Evolutionary conservation across 2,888 invertebrate genomes (phyloP).

Genomic region (Argynnis bischoffii): DNA sequence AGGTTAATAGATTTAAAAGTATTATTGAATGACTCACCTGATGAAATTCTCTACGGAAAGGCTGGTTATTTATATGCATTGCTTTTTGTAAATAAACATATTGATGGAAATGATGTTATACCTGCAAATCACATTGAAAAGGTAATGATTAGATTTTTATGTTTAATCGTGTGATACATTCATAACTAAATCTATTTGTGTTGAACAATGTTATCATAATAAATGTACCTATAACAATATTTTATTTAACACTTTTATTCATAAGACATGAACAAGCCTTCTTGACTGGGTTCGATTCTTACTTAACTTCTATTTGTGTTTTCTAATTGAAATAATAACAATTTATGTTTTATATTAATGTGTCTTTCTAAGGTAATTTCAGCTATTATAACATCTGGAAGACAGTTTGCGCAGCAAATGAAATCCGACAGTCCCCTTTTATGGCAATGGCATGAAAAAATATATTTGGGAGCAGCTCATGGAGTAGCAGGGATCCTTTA

Average conservation of each 20-base stretch:
- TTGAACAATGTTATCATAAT: too few relatives aligned
- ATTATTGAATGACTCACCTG: slow-evolving; percentile 83
- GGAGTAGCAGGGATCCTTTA: slow-evolving; percentile 93
- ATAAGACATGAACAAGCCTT: too few relatives aligned
- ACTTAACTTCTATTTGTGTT: too few relatives aligned
- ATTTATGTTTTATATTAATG: slow-evolving; percentile 4
- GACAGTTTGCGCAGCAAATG: slow-evolving; percentile 78
- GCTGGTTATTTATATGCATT: slow-evolving; percentile 91
- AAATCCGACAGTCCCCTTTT: slow-evolving; percentile 85
- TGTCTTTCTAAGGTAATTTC: slow-evolving; percentile 81
- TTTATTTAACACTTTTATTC: too few relatives aligned
- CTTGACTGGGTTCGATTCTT: not conserved
- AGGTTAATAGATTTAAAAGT: slow-evolving; percentile 83
- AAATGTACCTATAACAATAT: too few relatives aligned
- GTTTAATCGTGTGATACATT: not conserved
- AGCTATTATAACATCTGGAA: slow-evolving; percentile 84
- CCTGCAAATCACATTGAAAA: slow-evolving; percentile 81
- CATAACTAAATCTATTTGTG: not conserved
- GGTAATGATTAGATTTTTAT: slow-evolving; percentile 59
- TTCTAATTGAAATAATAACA: too few relatives aligned
- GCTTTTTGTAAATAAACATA: slow-evolving; percentile 87
- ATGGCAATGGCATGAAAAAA: slow-evolving; percentile 93
- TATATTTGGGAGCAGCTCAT: slow-evolving; percentile 95
- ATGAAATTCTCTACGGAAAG: slow-evolving; percentile 93
- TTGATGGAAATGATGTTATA: slow-evolving; percentile 82